Percentiles rank a stretch among this genome's conserved stretches.
Evolutionary conservation across 2,888 invertebrate genomes (phyloP).

Genomic region (Heliconius sara): DNA sequence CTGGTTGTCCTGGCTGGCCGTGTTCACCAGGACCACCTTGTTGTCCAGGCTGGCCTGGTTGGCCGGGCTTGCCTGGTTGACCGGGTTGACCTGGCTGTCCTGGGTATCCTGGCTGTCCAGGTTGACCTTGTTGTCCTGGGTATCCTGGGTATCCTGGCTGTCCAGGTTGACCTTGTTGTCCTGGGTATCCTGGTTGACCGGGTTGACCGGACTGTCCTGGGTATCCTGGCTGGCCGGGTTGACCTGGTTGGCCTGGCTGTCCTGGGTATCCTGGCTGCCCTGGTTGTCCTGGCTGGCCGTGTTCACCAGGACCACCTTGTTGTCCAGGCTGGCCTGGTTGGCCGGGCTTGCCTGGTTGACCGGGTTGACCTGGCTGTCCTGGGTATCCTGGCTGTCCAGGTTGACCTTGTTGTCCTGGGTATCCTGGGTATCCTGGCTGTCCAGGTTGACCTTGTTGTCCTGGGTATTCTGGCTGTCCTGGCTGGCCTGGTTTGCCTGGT

Average conservation of each 20-base stretch:
- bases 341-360: not conserved
- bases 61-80: not conserved
- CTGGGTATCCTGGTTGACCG: not conserved
- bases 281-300: conserved; percentile 50
- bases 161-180: not conserved
- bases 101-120: not conserved
- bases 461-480: not conserved
- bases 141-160: not conserved
- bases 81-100: not conserved
- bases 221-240: not conserved
- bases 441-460: not conserved
- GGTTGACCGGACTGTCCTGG: too few relatives aligned
- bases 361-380: not conserved
- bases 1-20: conserved; percentile 48
- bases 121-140: not conserved
- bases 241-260: conserved; percentile 18
- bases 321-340: not conserved
- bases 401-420: not conserved
- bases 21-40: conserved; percentile 42
- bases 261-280: too few relatives aligned
- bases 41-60: not conserved
- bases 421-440: not conserved
- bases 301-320: conserved; percentile 36
- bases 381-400: not conserved
- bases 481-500: not conserved